Evolutionary conservation across 1,140 invertebrate genomes (phyloP).

Genomic region (Adelges cooleyi): DNA sequence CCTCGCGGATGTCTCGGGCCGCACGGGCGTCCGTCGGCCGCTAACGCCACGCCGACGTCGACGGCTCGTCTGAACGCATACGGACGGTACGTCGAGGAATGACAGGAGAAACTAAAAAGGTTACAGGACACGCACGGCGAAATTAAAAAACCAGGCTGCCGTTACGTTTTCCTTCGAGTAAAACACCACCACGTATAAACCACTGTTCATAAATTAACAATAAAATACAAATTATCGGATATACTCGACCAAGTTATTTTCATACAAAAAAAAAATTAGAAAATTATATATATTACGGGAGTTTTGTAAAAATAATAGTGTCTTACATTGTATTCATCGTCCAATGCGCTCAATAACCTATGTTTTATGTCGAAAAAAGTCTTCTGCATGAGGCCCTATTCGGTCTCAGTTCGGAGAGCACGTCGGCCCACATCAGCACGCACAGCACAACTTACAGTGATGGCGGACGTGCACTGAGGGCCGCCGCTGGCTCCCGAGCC

Average conservation of each 20-base stretch:
- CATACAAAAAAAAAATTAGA: neutral
- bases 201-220: too few relatives aligned
- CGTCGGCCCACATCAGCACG: slow-evolving; percentile 39
- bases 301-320: slow-evolving; percentile 25
- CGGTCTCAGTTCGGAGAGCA: slow-evolving; percentile 38
- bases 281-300: slow-evolving; percentile 9
- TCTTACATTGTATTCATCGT: slow-evolving; percentile 53
- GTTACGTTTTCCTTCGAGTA: neutral
- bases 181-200: neutral
- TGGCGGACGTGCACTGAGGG: slow-evolving; percentile 40
- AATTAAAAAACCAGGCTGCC: neutral
- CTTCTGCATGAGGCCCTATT: slow-evolving; percentile 45
- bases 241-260: neutral
- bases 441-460: slow-evolving; percentile 39
- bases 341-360: slow-evolving; percentile 48
- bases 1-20: slow-evolving; percentile 14
- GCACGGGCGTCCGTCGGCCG: slow-evolving; percentile 8
- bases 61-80: neutral
- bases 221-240: neutral
- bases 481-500: slow-evolving; percentile 29
- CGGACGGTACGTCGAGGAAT: neutral
- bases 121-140: neutral
- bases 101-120: neutral
- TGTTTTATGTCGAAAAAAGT: slow-evolving; percentile 49
- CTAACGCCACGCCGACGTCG: neutral